Conservation (phyloP, 2,797 vertebrate species). For the Pempheris klunzingeri region DNA sequence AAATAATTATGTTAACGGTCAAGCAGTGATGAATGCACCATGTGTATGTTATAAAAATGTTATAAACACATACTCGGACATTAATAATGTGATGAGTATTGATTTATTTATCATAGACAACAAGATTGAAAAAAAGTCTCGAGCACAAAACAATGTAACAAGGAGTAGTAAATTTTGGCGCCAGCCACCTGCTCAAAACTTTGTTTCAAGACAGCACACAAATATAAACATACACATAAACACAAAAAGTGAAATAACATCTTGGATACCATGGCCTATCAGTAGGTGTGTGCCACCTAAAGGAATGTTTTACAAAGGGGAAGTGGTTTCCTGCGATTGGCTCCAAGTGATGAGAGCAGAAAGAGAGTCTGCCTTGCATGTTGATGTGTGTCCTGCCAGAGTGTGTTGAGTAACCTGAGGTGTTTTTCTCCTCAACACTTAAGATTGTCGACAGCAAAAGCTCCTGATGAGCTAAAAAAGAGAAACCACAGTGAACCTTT, state of each 20-base stretch:
- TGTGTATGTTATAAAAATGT: too few species aligned
- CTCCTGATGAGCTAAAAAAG: slow-evolving; percentile 36
- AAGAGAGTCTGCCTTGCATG: slow-evolving; percentile 5
- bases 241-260: slow-evolving; percentile 30
- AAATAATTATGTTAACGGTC: not conserved
- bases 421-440: slow-evolving; percentile 55
- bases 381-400: slow-evolving; percentile 32
- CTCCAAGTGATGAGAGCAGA: slow-evolving; percentile 34
- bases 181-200: slow-evolving; percentile 31
- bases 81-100: slow-evolving; percentile 18
- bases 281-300: slow-evolving; percentile 41
- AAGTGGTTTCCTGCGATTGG: slow-evolving; percentile 39
- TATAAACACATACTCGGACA: slow-evolving; percentile 13
- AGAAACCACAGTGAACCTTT: slow-evolving; percentile 18
- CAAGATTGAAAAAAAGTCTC: slow-evolving; percentile 48
- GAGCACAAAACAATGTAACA: slow-evolving; percentile 63
- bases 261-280: slow-evolving; percentile 23
- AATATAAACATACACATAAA: slow-evolving; percentile 37
- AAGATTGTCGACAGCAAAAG: slow-evolving; percentile 78
- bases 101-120: slow-evolving; percentile 65
- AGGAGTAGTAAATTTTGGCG: slow-evolving; percentile 38
- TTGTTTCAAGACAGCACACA: slow-evolving; percentile 42
- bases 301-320: slow-evolving; percentile 26
- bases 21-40: not conserved
- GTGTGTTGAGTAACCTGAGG: slow-evolving; percentile 60